Evolutionary conservation across 2,113 vertebrate genomes (phyloP).

Genomic region (Marmota flaviventris): DNA sequence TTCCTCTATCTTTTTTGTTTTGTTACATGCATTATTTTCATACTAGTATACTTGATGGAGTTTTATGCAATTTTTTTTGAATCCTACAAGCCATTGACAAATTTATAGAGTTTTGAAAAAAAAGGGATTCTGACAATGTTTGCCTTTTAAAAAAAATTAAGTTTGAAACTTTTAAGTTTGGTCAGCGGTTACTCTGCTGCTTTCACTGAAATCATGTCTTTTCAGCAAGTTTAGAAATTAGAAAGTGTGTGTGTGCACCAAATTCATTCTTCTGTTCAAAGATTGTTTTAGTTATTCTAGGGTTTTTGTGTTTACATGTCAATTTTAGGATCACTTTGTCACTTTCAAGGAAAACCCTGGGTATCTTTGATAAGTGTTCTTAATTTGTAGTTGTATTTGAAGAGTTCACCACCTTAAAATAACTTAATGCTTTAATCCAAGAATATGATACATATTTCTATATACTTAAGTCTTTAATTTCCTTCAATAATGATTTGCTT

Average conservation of each 20-base stretch:
- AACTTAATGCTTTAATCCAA: neutral
- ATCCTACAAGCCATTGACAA: no score
- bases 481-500: neutral
- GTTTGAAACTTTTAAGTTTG: neutral
- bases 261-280: no score
- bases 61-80: no score
- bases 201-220: neutral
- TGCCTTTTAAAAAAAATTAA: neutral
- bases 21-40: no score
- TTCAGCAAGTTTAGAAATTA: neutral
- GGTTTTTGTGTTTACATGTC: neutral
- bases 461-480: neutral
- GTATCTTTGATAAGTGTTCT: neutral
- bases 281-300: neutral
- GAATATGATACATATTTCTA: neutral
- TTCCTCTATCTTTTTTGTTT: no score
- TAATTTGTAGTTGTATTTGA: neutral
- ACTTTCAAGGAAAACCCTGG: neutral
- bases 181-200: neutral
- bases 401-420: neutral
- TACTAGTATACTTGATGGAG: no score
- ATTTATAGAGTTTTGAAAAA: neutral
- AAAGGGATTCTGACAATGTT: neutral
- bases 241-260: no score
- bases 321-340: no score